Evolutionary conservation across 1,140 invertebrate species (phyloP).

Genomic region (Callitettix versicolor): DNA sequence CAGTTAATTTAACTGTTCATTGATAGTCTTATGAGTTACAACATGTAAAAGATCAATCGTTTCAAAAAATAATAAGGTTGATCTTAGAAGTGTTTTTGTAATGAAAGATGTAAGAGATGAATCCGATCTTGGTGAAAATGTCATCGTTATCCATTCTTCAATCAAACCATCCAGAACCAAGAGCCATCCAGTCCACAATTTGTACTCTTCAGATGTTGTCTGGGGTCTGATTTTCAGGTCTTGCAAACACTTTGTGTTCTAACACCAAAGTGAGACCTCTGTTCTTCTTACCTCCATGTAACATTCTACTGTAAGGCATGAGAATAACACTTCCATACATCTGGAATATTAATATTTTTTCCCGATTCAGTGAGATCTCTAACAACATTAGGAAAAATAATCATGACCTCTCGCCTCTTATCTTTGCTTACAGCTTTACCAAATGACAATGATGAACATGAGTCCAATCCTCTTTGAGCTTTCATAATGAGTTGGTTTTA

Average conservation of each 20-base stretch:
- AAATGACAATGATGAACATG: slow-evolving; percentile 40
- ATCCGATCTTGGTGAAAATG: too few relatives aligned
- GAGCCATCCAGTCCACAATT: slow-evolving; percentile 88
- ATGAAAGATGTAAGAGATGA: too few relatives aligned
- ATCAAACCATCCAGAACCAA: too few relatives aligned
- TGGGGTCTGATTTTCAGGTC: slow-evolving; percentile 45
- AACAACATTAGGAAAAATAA: slow-evolving; percentile 73
- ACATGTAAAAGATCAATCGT: too few relatives aligned
- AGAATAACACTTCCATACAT: slow-evolving; percentile 65
- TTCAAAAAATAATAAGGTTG: too few relatives aligned
- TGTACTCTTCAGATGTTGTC: slow-evolving; percentile 70
- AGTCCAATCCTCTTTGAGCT: neutral
- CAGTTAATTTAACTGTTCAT: too few relatives aligned
- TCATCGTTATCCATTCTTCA: too few relatives aligned
- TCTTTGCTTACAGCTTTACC: slow-evolving; percentile 55
- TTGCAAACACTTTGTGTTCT: slow-evolving; percentile 65
- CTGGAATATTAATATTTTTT: slow-evolving; percentile 57
- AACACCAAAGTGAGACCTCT: slow-evolving; percentile 69
- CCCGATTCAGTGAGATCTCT: slow-evolving; percentile 64
- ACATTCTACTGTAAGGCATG: slow-evolving; percentile 75
- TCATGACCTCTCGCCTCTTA: slow-evolving; percentile 75
- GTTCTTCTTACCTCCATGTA: slow-evolving; percentile 63
- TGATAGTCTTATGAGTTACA: too few relatives aligned
- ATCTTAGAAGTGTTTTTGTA: too few relatives aligned
- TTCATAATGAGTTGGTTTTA: too few relatives aligned